Evolutionary conservation across 2,888 invertebrate species (phyloP), one percentile per base, ranked within the genome.

Genomic region (Anaspis maculata): DNA sequence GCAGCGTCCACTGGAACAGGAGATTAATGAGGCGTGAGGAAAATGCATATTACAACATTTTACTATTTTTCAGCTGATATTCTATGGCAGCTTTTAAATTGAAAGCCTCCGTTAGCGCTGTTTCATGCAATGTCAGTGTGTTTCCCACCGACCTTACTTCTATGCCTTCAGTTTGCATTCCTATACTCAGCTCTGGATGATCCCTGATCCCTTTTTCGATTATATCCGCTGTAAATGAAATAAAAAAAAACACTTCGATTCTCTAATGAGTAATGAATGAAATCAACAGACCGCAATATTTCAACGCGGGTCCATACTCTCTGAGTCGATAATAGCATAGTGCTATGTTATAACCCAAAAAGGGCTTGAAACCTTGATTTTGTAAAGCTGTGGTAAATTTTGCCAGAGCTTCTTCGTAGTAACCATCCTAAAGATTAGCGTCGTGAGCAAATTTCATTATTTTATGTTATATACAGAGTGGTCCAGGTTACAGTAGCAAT

Each of bases 11-110:
- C 81, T 76, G 66, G 58, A 54, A 53, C 21, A 24, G 19, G n/a
- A n/a, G n/a, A n/a, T 32, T 1, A n/a, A 23, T n/a, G 19, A n/a
- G n/a, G n/a, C n/a, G n/a, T n/a, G n/a, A 5, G 19, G 19, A 5
- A 5, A 19, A 9, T 19, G 5, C 5, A 9, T 19, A 19, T 19
- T 19, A 5, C 5, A 19, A 19, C 12, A 24, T 44, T 59, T 67
- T 69, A 76, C 86, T 71, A 61, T 91, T 88, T 61, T 85, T 86
- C 30, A 87, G 74, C 61, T 94, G 90, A 66, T 91, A 98, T 66
- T 97, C 96, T 51, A 98, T 92, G 3, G 97, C 97, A 6, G 97
- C 95, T 71, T 97, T 97, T 13, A 98, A 72, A 69, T 98, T 98
- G 58, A 97, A 92, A 0, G 97, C 96, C 69, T 98, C 98, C 7